These are phyloP conservation scores for Porites lutea DNA, from an alignment of 64 coral and sea anemone species.

Conservation along the genomic window DNA sequence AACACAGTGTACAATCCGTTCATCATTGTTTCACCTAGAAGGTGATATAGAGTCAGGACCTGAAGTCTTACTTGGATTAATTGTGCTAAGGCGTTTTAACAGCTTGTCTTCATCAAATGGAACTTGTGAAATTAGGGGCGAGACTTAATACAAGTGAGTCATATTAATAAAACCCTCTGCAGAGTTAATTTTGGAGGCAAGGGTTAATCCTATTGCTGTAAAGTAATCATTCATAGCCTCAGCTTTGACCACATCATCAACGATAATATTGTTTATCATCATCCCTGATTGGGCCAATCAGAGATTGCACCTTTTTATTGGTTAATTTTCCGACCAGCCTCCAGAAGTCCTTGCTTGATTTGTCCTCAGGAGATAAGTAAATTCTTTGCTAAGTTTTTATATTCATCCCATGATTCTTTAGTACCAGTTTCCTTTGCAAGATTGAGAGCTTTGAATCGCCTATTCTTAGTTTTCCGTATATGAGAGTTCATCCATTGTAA, in stretches of 20 bases:
- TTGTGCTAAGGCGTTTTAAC: too few species aligned
- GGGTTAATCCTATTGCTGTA: slow-evolving; percentile 43
- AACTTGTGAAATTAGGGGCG: too few species aligned
- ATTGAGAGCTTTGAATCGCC: slow-evolving; percentile 39
- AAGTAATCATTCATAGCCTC: slow-evolving; percentile 76
- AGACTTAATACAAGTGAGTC: too few species aligned
- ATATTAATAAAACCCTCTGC: not conserved
- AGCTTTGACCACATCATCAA: slow-evolving; percentile 34
- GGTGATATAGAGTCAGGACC: too few species aligned
- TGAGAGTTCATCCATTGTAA: slow-evolving; percentile 81
- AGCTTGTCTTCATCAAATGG: too few species aligned
- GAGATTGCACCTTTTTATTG: slow-evolving; percentile 52
- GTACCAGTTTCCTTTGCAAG: slow-evolving; percentile 49
- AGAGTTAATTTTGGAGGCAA: slow-evolving; percentile 47
- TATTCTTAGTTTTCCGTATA: slow-evolving; percentile 72
- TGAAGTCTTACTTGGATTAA: too few species aligned
- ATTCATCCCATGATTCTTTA: slow-evolving; percentile 24
- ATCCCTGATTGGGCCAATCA: slow-evolving; percentile 59
- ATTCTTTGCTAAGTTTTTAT: slow-evolving; percentile 60
- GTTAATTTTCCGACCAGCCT: slow-evolving; percentile 56
- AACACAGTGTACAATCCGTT: too few species aligned
- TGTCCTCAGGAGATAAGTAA: slow-evolving; percentile 34
- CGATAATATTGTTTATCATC: slow-evolving; percentile 65
- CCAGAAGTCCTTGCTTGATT: slow-evolving; percentile 65
- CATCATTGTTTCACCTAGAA: too few species aligned